Conservation (phyloP, 2,113 vertebrate genomes). For the Bungarus multicinctus region DNA sequence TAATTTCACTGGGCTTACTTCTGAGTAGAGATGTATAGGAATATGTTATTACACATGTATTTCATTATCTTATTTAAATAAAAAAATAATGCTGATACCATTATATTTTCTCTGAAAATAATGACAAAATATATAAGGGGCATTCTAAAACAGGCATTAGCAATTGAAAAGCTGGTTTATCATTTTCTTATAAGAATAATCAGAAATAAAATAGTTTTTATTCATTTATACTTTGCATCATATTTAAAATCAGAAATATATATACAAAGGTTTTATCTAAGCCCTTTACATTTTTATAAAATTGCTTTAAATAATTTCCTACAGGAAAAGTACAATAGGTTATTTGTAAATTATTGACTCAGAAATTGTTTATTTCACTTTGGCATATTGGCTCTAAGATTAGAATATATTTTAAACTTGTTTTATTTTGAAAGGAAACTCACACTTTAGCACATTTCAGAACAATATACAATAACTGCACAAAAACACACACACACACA, state of each 20-base stretch:
- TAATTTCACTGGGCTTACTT: background rate
- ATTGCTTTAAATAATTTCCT: conserved; percentile 46
- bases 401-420: conserved; percentile 42
- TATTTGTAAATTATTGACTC: conserved; percentile 53
- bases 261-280: conserved; percentile 44
- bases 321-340: conserved; percentile 48
- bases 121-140: background rate
- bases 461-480: conserved; percentile 43
- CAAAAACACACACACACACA: background rate
- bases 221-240: conserved; percentile 8
- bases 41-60: background rate
- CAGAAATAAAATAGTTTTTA: conserved; percentile 18
- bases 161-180: conserved; percentile 34
- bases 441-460: conserved; percentile 42
- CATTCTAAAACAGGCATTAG: conserved; percentile 15
- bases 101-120: background rate
- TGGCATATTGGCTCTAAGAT: conserved; percentile 57
- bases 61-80: background rate
- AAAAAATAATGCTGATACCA: background rate
- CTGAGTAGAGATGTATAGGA: background rate
- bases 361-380: conserved; percentile 55
- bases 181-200: conserved; percentile 13
- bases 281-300: conserved; percentile 36
- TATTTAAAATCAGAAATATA: conserved; percentile 27
- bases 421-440: conserved; percentile 27